phyloP scores from a whole-genome alignment of 2,888 invertebrate genomes.

The Cheilosia pagana region DNA sequence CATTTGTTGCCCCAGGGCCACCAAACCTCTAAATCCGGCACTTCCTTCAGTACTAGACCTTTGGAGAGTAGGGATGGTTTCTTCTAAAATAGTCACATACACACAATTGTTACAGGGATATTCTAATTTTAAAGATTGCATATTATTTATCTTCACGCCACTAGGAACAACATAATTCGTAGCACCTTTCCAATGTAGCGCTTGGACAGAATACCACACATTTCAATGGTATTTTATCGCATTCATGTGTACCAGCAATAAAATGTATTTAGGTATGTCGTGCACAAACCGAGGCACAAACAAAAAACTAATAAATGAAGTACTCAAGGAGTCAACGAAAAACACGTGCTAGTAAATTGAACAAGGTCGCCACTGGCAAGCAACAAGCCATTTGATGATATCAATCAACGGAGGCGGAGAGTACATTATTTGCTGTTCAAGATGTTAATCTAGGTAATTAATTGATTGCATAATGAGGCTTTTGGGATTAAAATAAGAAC shows the following conservation, averaged over 20 bases:
- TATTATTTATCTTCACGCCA: too few relatives aligned
- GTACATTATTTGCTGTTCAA: not conserved
- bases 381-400: conserved; percentile 29
- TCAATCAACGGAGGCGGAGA: not conserved
- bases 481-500: too few relatives aligned
- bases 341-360: conserved; percentile 42
- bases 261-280: not conserved
- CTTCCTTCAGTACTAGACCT: too few relatives aligned
- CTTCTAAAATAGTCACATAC: too few relatives aligned
- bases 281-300: not conserved
- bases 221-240: not conserved
- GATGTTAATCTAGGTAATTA: not conserved
- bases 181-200: too few relatives aligned
- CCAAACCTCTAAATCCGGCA: too few relatives aligned
- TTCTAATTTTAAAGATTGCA: too few relatives aligned
- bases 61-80: too few relatives aligned
- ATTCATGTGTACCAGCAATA: not conserved
- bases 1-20: too few relatives aligned
- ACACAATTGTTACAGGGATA: too few relatives aligned
- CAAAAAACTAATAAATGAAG: not conserved
- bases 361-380: conserved; percentile 25
- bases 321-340: conserved; percentile 13
- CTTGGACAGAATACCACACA: not conserved
- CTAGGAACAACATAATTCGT: too few relatives aligned
- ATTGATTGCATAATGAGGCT: not conserved